Evolutionary conservation across 2,888 invertebrate genomes (phyloP), one percentile per base, ranked within the genome.

Genomic region (Scelioninae gen. 2): DNA sequence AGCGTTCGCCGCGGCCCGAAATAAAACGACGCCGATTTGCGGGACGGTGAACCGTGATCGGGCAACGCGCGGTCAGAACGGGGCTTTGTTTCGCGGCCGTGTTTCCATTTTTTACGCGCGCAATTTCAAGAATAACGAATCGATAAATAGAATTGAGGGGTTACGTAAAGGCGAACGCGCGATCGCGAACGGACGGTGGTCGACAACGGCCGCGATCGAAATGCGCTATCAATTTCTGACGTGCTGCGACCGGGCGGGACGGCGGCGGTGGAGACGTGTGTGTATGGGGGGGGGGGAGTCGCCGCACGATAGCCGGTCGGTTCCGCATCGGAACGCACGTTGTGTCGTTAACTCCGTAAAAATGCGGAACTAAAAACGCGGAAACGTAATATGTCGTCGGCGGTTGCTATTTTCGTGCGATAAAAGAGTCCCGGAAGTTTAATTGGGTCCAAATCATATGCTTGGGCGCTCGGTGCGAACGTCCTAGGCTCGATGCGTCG

Each of bases 261-360:
- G n/a, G n/a, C n/a, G n/a, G n/a, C n/a, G n/a, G n/a, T 18, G 48
- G 9, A 48, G n/a, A 37, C 15, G 31, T 18, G 45, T 22, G 37
- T 33, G 22, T 25, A 25, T 25, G 6, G 3, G 25, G 3, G 25
- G 4, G 25, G 18, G 25, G 18, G 50, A n/a, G n/a, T n/a, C n/a
- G n/a, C n/a, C 16, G 48, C 31, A 55, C 28, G 70, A 57, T 46
- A 28, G 52, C 41, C 13, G 43, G 61, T 63, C 48, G 63, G 74
- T 74, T 71, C 63, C 71, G 74, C 74, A 53, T 67, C 67, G 52
- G 41, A 31, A 68, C 63, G 35, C 58, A 60, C 68, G 73, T 53
- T 52, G 72, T 75, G 75, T 75, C 75, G 72, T 75, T 75, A 72
- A 72, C 75, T 69, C 61, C 28, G 45, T 48, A 72, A 75, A 75